Base-by-base conservation (phyloP, 2,888 invertebrate species). In the Eumacrocentrus americanus region DNA sequence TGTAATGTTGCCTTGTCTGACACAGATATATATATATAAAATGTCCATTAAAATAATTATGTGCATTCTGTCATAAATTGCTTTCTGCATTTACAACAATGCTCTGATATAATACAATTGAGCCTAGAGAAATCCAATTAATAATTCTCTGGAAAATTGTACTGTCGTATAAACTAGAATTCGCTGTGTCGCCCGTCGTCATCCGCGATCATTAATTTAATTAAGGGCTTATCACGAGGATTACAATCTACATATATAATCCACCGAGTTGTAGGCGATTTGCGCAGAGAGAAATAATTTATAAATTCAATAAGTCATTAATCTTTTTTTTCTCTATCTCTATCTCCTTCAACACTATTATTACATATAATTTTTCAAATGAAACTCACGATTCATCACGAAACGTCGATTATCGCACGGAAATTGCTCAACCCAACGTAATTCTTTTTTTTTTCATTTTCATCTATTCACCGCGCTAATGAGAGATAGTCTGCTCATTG, bases 201-300 rank as follows among this genome's bases (percentile, higher is more conserved):
- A 58, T 51, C 46, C 52, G 54, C n/a, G n/a, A n/a, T n/a, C n/a
- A n/a, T 55, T 64, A 58, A 64, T 58, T 62, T 52, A 46, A 60
- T 61, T 58, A 61, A 57, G 52, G 52, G 62, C 46, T 62, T 60
- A 53, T 58, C 60, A 38, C 53, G 34, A 58, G 47, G 38, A 56
- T 48, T 48, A 56, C 37, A 38, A 48, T 44, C 34, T 20, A 23
- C 12, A 23, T 50, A 29, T 35, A 18, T 16, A 14, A 18, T 34
- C 34, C 34, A 7, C 18, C 37, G 25, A 12, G 22, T 23, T 38
- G 14, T n/a, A n/a, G n/a, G n/a, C n/a, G n/a, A n/a, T n/a, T n/a
- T n/a, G n/a, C n/a, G n/a, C n/a, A n/a, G n/a, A n/a, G n/a, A n/a
- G n/a, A n/a, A n/a, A n/a, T n/a, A 20, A 14, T 38, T 56, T 48